Evolutionary conservation across 2,797 vertebrate species (phyloP).

Genomic region (Malacoraja senta): DNA sequence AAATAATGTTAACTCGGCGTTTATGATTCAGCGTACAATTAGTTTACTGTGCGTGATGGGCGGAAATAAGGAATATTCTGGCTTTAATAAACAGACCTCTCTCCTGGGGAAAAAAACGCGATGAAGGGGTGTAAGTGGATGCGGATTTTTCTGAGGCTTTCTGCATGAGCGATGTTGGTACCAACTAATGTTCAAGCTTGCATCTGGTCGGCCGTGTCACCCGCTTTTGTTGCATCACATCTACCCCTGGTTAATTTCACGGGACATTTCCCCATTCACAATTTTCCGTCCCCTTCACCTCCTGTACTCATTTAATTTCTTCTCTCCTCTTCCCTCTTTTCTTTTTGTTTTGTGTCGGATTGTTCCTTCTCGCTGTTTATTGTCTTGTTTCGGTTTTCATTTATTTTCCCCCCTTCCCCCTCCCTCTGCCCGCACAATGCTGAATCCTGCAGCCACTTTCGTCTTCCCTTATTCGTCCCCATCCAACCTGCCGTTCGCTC

Average conservation of each 20-base stretch:
- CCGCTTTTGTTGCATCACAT: constrained; percentile 9
- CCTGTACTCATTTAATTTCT: constrained; percentile 12
- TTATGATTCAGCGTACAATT: too few relatives aligned
- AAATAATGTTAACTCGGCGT: too few relatives aligned
- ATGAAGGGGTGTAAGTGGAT: background rate
- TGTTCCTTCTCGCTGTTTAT: background rate
- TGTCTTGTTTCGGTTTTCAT: too few relatives aligned
- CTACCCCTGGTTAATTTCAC: background rate
- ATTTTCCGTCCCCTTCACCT: background rate
- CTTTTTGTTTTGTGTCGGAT: background rate
- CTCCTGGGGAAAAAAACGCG: too few relatives aligned
- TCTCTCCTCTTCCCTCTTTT: too few relatives aligned
- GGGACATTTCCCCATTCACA: background rate
- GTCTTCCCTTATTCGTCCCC: background rate
- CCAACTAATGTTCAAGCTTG: background rate
- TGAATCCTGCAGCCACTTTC: background rate
- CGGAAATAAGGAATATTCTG: background rate
- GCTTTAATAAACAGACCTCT: too few relatives aligned
- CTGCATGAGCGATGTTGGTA: background rate
- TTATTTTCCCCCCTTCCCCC: background rate
- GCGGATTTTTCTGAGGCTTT: background rate
- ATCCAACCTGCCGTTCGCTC: background rate
- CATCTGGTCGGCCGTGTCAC: background rate
- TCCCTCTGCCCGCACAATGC: background rate
- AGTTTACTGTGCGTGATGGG: background rate